Percentiles rank a stretch among this genome's conserved stretches.
Evolutionary conservation across 2,113 vertebrate species (phyloP).

Genomic region (Chunga burmeisteri): DNA sequence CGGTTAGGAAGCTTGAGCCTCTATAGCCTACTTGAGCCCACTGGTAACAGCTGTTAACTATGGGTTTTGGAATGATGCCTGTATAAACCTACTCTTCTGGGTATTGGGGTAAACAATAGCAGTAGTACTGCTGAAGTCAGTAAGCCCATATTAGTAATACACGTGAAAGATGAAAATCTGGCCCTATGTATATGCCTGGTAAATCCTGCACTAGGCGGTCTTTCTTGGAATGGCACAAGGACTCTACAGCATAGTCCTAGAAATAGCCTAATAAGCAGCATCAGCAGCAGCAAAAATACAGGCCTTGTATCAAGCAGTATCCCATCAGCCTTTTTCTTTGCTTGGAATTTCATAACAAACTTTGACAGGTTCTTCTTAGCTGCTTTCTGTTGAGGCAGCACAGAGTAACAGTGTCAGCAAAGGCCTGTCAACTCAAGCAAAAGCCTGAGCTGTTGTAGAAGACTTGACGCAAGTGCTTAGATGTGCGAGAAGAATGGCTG

Average conservation of each 20-base stretch:
- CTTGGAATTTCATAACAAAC: conserved; percentile 7
- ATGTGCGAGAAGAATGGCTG: neutral
- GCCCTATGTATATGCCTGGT: neutral
- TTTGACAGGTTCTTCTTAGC: conserved; percentile 6
- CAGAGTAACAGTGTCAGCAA: neutral
- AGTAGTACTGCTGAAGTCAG: neutral
- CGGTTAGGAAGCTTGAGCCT: neutral
- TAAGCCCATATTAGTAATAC: neutral
- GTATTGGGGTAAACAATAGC: neutral
- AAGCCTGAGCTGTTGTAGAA: neutral
- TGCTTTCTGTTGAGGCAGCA: neutral
- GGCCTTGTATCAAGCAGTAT: neutral
- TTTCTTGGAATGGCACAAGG: neutral
- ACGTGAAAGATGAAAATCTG: neutral
- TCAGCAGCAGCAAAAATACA: neutral
- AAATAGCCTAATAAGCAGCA: neutral
- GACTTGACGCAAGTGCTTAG: neutral
- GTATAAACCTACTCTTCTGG: neutral
- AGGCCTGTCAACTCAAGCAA: neutral
- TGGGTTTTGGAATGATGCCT: neutral
- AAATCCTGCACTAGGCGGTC: neutral
- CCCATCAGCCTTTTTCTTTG: neutral
- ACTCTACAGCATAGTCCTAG: neutral
- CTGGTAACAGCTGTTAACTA: neutral
- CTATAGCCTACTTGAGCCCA: neutral